These are phyloP conservation scores for Gallinago nigripennis DNA, from an alignment of 2,797 vertebrate genomes.

Conservation along the genomic window DNA sequence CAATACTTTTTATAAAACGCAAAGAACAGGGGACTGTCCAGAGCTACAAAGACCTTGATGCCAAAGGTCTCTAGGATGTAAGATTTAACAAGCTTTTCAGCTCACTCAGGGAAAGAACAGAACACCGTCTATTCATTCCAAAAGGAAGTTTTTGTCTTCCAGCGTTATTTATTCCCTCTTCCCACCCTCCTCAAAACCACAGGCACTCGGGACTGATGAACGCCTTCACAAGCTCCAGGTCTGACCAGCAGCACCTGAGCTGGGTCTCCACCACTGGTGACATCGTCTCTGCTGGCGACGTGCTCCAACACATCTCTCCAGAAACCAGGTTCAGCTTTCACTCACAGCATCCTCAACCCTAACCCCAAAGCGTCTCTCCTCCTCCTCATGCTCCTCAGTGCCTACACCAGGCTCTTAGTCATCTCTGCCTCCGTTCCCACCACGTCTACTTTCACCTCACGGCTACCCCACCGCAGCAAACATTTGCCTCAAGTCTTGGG, in stretches of 20 bases:
- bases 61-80: background rate
- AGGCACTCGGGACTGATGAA: background rate
- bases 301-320: background rate
- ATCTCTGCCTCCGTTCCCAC: background rate
- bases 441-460: background rate
- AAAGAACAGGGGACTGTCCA: background rate
- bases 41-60: background rate
- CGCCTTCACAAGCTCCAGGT: background rate
- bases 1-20: background rate
- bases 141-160: background rate
- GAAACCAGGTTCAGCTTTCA: background rate
- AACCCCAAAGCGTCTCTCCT: background rate
- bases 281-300: fast-evolving
- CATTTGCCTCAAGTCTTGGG: fast-evolving
- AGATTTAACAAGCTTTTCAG: background rate
- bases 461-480: fast-evolving
- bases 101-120: background rate
- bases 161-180: background rate
- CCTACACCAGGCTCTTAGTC: background rate
- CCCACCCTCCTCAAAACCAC: background rate
- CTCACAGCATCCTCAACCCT: background rate
- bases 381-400: background rate
- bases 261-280: background rate
- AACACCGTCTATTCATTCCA: background rate
- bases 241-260: fast-evolving